These are phyloP conservation scores for Lethocerus indicus DNA, from an alignment of 1,140 invertebrate genomes.

Conservation along the genomic window DNA sequence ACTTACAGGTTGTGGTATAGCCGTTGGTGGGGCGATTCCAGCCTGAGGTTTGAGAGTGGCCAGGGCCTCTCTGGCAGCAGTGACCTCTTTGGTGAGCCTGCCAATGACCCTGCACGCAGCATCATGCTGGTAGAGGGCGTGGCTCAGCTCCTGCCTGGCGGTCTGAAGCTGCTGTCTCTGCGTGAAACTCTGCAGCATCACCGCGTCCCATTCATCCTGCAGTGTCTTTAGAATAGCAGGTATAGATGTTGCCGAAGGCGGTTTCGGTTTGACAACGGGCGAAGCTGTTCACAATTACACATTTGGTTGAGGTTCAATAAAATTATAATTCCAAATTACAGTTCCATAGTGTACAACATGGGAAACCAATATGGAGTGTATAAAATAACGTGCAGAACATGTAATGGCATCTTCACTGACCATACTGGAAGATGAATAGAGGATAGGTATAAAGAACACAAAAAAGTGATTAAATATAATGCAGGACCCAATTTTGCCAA, in stretches of 20 bases:
- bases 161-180: constrained; percentile 93
- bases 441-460: too few relatives aligned
- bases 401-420: too few relatives aligned
- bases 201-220: constrained; percentile 99
- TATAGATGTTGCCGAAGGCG: constrained; percentile 93
- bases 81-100: constrained; percentile 93
- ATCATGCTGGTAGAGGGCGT: constrained; percentile 90
- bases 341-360: too few relatives aligned
- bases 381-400: too few relatives aligned
- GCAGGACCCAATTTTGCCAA: too few relatives aligned
- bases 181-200: constrained; percentile 95
- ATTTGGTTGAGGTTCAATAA: too few relatives aligned
- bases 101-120: constrained; percentile 98
- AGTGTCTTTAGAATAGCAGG: constrained; percentile 93
- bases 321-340: too few relatives aligned
- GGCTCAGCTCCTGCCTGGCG: constrained; percentile 83
- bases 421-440: too few relatives aligned
- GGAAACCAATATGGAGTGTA: too few relatives aligned
- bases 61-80: constrained; percentile 90
- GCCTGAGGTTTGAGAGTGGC: constrained; percentile 95
- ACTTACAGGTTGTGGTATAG: constrained; percentile 46
- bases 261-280: constrained; percentile 85
- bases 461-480: too few relatives aligned
- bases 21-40: constrained; percentile 38
- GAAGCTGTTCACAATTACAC: constrained; percentile 57